Evolutionary conservation across 2,113 vertebrate species (phyloP), one percentile per base, ranked within the genome.

Genomic region (Collichthys lucidus): DNA sequence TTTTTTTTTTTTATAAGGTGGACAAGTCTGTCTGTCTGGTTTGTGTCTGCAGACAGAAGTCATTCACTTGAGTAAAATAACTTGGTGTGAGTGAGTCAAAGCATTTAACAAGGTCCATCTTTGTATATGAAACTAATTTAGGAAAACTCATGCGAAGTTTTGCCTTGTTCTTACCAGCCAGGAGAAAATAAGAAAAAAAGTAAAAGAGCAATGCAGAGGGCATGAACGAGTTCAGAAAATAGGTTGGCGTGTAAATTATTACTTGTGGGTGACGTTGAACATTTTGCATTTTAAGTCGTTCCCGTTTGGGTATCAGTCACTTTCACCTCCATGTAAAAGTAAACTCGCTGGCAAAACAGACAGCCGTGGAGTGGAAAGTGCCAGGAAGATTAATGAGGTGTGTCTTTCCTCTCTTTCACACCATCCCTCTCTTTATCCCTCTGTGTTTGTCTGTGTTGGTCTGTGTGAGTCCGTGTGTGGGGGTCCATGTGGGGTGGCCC

Each of bases 381-480:
- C 83, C 88, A 84, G 85, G 46, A 83, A 89, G 92, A 94, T 91
- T 89, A 90, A 94, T 90, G 90, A 93, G 89, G 91, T 93, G 92
- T 92, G 83, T 74, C 84, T 77, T 69, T 87, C 67, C 84, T 79
- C 84, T 91, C 86, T 71, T 89, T 92, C 69, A 84, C 83, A 71
- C 88, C 22, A 74, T 83, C 82, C 72, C 55, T 82, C 82, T 81
- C 77, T 86, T 89, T 80, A 83, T 90, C 80, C 76, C 84, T 83
- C 20, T 88, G 86, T 88, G 86, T 88, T 90, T 87, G 85, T 76
- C 73, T 73, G 75, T 60, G 80, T 52, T 12, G 86, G 64, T n/a
- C 77, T 73, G 77, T 71, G 77, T 61, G 79, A 70, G 49, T 0
- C 46, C 67, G 77, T 80, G 85, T 83, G 85, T 62, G 70, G 83